A percentile compares a stretch with the other conserved stretches of the same genome.
phyloP scores from a whole-genome alignment of 2,113 vertebrate species.

The Anarrhichthys ocellatus region DNA sequence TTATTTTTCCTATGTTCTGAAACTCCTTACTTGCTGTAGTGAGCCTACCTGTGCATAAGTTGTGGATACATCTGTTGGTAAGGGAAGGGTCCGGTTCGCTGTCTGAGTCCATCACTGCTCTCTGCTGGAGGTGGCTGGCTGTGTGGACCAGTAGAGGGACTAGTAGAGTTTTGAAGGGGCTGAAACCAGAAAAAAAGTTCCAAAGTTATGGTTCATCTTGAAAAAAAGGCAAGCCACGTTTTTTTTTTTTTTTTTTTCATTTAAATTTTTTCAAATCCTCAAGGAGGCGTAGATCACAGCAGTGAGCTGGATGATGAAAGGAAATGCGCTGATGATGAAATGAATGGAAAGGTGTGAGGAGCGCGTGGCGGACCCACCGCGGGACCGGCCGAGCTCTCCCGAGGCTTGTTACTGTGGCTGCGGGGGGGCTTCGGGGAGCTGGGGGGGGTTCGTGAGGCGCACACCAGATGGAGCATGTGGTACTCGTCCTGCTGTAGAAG shows the following conservation, averaged over 20 bases:
- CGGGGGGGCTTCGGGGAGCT: slow-evolving; percentile 77
- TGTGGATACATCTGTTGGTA: slow-evolving; percentile 68
- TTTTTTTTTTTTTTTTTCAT: not conserved
- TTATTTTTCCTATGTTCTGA: not conserved
- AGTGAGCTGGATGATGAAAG: slow-evolving; percentile 65
- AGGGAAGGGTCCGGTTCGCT: slow-evolving; percentile 51
- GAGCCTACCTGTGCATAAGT: slow-evolving; percentile 65
- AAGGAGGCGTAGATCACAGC: slow-evolving; percentile 18
- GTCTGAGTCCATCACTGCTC: slow-evolving; percentile 66
- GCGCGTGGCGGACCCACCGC: slow-evolving; percentile 51
- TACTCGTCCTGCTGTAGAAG: slow-evolving; percentile 83
- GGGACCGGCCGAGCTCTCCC: slow-evolving; percentile 51
- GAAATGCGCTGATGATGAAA: slow-evolving; percentile 66
- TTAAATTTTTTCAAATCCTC: not conserved
- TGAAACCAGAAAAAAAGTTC: slow-evolving; percentile 30
- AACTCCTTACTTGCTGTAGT: not conserved
- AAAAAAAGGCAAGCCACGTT: not conserved
- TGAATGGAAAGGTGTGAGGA: slow-evolving; percentile 48
- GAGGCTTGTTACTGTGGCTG: slow-evolving; percentile 66
- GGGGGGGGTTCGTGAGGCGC: slow-evolving; percentile 79
- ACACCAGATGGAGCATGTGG: slow-evolving; percentile 86
- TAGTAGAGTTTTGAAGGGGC: slow-evolving; percentile 44
- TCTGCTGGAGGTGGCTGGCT: slow-evolving; percentile 49
- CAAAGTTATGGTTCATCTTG: not conserved
- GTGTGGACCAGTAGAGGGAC: slow-evolving; percentile 38